Percentiles rank a stretch among this genome's conserved stretches.
Conservation (phyloP, 2,888 invertebrate species). For the Pollenia amentaria region DNA sequence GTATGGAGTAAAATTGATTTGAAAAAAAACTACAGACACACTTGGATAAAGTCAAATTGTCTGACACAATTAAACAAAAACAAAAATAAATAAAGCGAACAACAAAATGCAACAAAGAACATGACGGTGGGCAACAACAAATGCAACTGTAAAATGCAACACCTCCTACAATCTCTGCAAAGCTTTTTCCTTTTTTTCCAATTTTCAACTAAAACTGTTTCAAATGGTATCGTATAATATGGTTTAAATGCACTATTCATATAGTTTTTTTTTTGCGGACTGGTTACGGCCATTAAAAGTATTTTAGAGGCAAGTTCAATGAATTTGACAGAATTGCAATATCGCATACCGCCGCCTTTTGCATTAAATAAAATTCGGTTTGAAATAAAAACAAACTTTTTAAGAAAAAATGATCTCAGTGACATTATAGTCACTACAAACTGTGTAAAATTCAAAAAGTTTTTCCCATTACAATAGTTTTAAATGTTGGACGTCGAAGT, state of each 20-base stretch:
- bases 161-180: slow-evolving; percentile 66
- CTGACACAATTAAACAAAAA: slow-evolving; percentile 69
- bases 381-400: not conserved
- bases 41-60: slow-evolving; percentile 67
- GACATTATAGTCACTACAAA: slow-evolving; percentile 67
- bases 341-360: slow-evolving; percentile 46
- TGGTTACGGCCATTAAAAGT: slow-evolving; percentile 65
- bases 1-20: slow-evolving; percentile 21
- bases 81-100: slow-evolving; percentile 42
- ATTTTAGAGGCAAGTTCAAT: slow-evolving; percentile 71
- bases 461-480: slow-evolving; percentile 51
- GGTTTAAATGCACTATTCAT: slow-evolving; percentile 12
- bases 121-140: slow-evolving; percentile 43
- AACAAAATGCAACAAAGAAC: slow-evolving; percentile 33
- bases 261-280: not conserved
- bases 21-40: slow-evolving; percentile 47
- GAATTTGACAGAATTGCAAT: slow-evolving; percentile 70
- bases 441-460: slow-evolving; percentile 58
- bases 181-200: slow-evolving; percentile 10
- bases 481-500: slow-evolving; percentile 22
- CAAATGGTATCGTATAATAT: not conserved
- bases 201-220: slow-evolving; percentile 14
- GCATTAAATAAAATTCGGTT: slow-evolving; percentile 47
- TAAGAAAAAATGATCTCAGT: slow-evolving; percentile 59
- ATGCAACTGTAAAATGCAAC: slow-evolving; percentile 73